Evolutionary conservation across 2,888 invertebrate species (phyloP).

Genomic region (Nasonovia ribisnigri): DNA sequence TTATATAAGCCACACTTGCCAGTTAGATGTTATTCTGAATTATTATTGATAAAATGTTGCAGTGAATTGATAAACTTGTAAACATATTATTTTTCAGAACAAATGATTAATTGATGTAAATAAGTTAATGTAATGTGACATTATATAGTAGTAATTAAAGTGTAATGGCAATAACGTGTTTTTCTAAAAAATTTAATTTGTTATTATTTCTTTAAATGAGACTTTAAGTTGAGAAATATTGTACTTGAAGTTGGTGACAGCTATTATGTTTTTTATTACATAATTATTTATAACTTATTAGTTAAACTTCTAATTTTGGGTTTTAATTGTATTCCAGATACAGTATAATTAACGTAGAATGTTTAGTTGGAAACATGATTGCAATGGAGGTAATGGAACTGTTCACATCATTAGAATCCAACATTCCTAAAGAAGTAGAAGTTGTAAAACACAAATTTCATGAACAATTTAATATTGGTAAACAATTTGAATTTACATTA

Average conservation of each 20-base stretch:
- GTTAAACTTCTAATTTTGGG: background rate
- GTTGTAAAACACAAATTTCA: constrained; percentile 78
- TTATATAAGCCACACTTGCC: background rate
- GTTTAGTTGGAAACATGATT: constrained; percentile 60
- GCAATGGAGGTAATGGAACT: constrained; percentile 73
- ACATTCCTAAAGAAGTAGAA: constrained; percentile 77
- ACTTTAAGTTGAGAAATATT: background rate
- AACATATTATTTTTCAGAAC: constrained; percentile 34
- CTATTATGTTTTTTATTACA: constrained; percentile 35
- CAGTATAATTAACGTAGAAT: constrained; percentile 43
- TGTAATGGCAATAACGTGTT: background rate
- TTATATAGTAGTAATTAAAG: background rate
- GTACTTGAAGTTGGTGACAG: background rate
- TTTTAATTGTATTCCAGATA: constrained; percentile 38
- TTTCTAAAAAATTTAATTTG: background rate
- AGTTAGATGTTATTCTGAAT: background rate
- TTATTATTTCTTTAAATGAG: background rate
- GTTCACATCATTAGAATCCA: constrained; percentile 79
- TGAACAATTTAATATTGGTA: constrained; percentile 81
- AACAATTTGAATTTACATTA: constrained; percentile 69
- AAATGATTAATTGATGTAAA: constrained; percentile 20
- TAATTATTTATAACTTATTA: background rate
- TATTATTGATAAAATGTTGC: background rate
- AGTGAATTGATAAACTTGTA: background rate
- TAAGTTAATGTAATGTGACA: background rate